Base-by-base conservation (phyloP, 2,888 invertebrate species). In the Dioctria rufipes region DNA sequence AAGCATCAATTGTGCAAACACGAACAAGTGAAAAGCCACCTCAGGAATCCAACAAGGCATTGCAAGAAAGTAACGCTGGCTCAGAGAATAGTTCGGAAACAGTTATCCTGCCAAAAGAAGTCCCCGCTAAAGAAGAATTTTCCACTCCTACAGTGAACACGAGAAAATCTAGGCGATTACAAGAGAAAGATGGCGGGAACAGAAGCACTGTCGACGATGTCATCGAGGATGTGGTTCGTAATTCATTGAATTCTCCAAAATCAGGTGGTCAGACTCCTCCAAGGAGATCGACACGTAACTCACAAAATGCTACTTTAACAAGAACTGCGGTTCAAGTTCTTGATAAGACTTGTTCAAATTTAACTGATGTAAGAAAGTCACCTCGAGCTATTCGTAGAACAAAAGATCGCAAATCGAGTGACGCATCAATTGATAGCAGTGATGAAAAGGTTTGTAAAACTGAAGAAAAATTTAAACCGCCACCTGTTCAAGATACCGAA, bases 141-240 rank as follows among this genome's bases (percentile, higher is more conserved):
- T 85, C 83, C 63, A 82, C 84, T 4, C 85, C 85, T n/a, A 80
- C 82, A 5, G 83, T 86, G 3, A 95, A 95, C 83, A 95, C 95
- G 0, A 91, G 96, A 75, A 96, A 96, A 88, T 96, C 96, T 0
- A 91, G 94, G 80, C 91, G 96, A 82, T 89, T 96, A 78, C 94
- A 94, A 85, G 95, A 95, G 86, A 93, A 94, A 86, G 95, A 95
- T 85, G 93, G 92, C 71, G 92, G 78, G 5, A 67, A 92, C 83
- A 91, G 95, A 81, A 95, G 92, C 82, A 94, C 95, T 1, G 92
- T 96, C 8, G 97, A 98, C 86, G 96, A 96, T 85, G 93, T 95
- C 11, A 96, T 97, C 83, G 97, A 98, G 84, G 96, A 97, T 86
- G 96, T 96, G 0, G 93, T 96, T 2, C 93, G 95, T 84, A 94